Evolutionary conservation across 1,140 invertebrate genomes (phyloP).

Genomic region (Lepidurus arcticus): DNA sequence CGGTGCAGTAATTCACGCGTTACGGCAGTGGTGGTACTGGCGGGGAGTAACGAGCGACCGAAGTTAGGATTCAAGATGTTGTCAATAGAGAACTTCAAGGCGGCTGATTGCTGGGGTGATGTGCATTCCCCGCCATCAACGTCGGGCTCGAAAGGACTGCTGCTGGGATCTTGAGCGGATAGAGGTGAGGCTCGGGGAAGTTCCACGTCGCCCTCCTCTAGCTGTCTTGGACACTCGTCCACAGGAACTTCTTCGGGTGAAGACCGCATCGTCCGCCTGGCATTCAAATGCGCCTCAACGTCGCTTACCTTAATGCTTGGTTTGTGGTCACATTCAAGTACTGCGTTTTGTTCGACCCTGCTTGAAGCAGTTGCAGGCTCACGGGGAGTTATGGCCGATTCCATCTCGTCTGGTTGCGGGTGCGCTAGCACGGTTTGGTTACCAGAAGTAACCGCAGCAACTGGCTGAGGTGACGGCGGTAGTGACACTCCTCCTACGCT

Average conservation of each 20-base stretch:
- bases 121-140: conserved; percentile 41
- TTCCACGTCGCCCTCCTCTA: not conserved
- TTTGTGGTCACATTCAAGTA: not conserved
- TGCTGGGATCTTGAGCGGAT: not conserved
- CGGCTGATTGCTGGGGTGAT: conserved; percentile 31
- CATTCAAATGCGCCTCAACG: not conserved
- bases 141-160: not conserved
- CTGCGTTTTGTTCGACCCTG: not conserved
- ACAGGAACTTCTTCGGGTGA: not conserved
- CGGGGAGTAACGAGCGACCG: conserved; percentile 49
- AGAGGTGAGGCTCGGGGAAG: not conserved
- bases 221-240: not conserved
- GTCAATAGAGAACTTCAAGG: conserved; percentile 83
- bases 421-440: not conserved
- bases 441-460: not conserved
- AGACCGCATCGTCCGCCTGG: not conserved
- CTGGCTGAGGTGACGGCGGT: not conserved
- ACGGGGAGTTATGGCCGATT: not conserved
- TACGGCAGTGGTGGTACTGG: not conserved
- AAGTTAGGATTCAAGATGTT: conserved; percentile 88
- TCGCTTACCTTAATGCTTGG: not conserved
- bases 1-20: conserved; percentile 13
- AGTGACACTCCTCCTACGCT: not conserved
- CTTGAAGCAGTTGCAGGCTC: not conserved
- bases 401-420: not conserved